These are phyloP conservation scores for Pelvicachromis taeniatus DNA, from an alignment of 2,113 vertebrate genomes.

Conservation along the genomic window DNA sequence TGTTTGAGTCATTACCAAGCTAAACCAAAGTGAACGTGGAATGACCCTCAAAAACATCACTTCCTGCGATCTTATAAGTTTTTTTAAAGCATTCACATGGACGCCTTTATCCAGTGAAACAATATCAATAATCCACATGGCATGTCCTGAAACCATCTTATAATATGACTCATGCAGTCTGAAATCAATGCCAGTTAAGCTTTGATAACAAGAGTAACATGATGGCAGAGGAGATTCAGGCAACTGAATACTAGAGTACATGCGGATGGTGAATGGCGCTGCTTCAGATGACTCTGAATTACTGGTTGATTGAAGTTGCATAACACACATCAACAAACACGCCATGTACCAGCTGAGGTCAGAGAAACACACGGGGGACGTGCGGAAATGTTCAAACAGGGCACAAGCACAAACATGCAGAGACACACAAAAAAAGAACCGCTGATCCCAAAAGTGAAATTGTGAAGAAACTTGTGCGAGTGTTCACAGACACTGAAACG, in stretches of 20 bases:
- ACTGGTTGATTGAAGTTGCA: conserved; percentile 5
- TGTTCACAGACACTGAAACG: background rate
- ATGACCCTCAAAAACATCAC: background rate
- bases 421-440: background rate
- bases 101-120: background rate
- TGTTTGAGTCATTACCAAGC: too few relatives aligned
- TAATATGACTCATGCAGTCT: background rate
- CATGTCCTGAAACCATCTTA: background rate
- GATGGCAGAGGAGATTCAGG: background rate
- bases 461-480: background rate
- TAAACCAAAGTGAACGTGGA: background rate
- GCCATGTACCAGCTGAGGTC: conserved; percentile 21
- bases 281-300: background rate
- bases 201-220: background rate
- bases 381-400: conserved; percentile 7
- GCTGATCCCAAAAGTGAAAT: background rate
- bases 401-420: background rate
- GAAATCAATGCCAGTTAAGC: background rate
- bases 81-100: background rate
- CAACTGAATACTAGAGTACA: background rate
- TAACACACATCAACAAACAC: conserved; percentile 39
- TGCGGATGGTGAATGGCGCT: background rate
- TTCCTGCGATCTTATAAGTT: background rate
- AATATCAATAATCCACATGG: background rate
- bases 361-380: background rate